Evolutionary conservation across 2,797 vertebrate genomes (phyloP).

Genomic region (Artibeus jamaicensis): DNA sequence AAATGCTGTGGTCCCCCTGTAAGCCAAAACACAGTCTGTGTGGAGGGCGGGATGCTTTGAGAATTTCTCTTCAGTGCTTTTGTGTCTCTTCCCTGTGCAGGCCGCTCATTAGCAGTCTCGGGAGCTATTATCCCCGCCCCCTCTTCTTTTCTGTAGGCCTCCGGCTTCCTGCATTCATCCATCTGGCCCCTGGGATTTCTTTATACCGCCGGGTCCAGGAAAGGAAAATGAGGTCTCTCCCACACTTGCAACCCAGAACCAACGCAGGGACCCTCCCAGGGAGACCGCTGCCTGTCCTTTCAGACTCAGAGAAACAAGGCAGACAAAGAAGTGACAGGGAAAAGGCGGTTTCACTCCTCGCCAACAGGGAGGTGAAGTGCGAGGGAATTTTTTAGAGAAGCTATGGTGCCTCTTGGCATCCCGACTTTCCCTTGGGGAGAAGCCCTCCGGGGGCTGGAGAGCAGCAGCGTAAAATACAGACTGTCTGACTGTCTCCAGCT

Average conservation of each 20-base stretch:
- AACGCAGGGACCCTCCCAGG: not conserved
- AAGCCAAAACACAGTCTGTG: not conserved
- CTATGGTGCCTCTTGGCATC: not conserved
- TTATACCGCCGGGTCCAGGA: not conserved
- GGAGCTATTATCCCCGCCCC: not conserved
- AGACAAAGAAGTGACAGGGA: not conserved
- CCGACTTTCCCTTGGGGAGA: not conserved
- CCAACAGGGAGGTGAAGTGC: not conserved
- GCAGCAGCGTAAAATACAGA: not conserved
- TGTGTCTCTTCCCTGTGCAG: not conserved
- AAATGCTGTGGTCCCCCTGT: not conserved
- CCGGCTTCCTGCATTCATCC: not conserved
- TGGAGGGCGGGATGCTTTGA: not conserved
- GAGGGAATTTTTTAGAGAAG: not conserved
- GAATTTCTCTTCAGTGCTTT: not conserved
- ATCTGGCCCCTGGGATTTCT: constrained; percentile 15
- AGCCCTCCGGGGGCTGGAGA: not conserved
- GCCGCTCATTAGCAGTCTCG: not conserved
- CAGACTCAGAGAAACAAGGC: not conserved
- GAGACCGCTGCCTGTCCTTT: not conserved
- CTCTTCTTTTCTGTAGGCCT: not conserved
- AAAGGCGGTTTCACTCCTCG: not conserved
- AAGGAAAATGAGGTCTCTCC: not conserved
- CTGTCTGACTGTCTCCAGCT: not conserved
- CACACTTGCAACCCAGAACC: not conserved